phyloP scores from a whole-genome alignment of 1,140 invertebrate species.

The Scylla paramamosain region DNA sequence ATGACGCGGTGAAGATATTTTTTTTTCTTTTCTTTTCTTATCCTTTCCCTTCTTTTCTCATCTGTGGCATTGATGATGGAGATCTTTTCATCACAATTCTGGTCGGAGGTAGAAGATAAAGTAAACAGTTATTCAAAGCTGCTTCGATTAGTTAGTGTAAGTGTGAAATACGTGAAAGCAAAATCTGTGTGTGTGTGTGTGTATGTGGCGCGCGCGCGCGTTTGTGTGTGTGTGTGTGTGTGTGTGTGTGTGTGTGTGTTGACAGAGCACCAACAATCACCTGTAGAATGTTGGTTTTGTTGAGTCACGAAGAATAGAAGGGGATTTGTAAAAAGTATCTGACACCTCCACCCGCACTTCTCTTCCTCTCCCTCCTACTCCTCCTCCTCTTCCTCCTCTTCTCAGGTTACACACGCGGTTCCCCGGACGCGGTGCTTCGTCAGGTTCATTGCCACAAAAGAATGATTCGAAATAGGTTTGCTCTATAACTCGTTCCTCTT shows the following conservation, averaged over 20 bases:
- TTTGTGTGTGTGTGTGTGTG: constrained; percentile 6
- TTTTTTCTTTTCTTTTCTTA: too few relatives aligned
- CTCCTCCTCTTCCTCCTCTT: not conserved
- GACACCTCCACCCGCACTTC: not conserved
- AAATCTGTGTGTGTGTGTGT: too few relatives aligned
- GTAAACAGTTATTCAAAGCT: too few relatives aligned
- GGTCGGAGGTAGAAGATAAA: too few relatives aligned
- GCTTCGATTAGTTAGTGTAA: too few relatives aligned
- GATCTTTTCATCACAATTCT: too few relatives aligned
- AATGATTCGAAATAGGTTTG: not conserved
- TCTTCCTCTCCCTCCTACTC: not conserved
- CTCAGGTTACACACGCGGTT: not conserved
- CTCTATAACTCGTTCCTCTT: not conserved
- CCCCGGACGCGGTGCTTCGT: not conserved
- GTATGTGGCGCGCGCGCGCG: too few relatives aligned
- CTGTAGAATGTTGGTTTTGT: not conserved
- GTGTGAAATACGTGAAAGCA: too few relatives aligned
- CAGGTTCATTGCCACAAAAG: not conserved
- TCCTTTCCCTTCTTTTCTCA: too few relatives aligned
- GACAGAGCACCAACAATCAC: not conserved
- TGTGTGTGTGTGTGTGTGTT: not conserved
- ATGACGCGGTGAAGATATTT: too few relatives aligned
- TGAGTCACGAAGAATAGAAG: not conserved
- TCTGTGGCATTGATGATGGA: too few relatives aligned
- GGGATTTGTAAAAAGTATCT: not conserved